Conservation (phyloP, 2,113 vertebrate genomes). For the Gymnarchus niloticus region DNA sequence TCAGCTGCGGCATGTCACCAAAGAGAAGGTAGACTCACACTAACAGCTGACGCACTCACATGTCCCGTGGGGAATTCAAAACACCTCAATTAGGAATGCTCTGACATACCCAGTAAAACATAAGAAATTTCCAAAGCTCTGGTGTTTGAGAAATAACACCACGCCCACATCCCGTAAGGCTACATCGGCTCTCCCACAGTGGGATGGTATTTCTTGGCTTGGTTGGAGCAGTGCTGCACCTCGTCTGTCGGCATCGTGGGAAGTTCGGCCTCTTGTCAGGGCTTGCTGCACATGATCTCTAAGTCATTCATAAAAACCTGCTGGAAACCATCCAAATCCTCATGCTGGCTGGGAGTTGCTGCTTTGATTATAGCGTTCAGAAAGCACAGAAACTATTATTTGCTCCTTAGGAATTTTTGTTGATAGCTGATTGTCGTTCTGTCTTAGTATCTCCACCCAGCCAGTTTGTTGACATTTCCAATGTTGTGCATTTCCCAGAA, state of each 20-base stretch:
- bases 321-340: no score
- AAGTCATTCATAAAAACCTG: neutral
- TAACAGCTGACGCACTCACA: no score
- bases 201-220: neutral
- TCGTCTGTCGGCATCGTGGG: neutral
- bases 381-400: neutral
- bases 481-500: slow-evolving; percentile 57
- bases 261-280: neutral
- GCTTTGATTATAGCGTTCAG: neutral
- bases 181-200: neutral
- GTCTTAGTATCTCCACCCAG: neutral
- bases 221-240: neutral
- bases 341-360: neutral
- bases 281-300: neutral
- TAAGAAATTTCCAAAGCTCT: no score
- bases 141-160: no score
- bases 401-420: neutral
- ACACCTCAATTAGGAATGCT: no score
- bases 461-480: neutral
- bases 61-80: no score
- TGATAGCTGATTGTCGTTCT: neutral
- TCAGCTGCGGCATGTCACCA: slow-evolving; percentile 63
- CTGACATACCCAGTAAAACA: no score
- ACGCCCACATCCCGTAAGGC: no score
- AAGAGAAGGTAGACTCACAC: slow-evolving; percentile 58